phyloP scores from a whole-genome alignment of 2,888 invertebrate genomes.

The Lamellibrachia columna region DNA sequence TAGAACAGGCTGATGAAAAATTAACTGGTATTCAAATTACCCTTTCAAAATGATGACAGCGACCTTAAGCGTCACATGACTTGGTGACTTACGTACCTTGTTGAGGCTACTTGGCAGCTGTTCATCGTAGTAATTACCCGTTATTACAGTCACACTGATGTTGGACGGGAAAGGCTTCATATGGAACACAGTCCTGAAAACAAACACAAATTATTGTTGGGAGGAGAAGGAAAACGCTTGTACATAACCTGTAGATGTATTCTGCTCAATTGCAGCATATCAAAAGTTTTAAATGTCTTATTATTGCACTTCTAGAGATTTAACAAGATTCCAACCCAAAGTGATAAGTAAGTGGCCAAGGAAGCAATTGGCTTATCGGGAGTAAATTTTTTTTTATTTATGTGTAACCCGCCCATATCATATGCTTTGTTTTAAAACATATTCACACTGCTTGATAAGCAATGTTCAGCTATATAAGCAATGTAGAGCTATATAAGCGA shows the following conservation, averaged over 20 bases:
- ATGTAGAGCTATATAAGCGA: no score
- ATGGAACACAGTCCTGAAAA: conserved; percentile 53
- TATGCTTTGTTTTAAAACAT: no score
- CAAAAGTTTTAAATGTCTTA: background rate
- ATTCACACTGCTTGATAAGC: no score
- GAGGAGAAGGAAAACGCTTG: conserved; percentile 16
- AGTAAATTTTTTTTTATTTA: no score
- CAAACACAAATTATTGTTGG: background rate
- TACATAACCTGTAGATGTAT: background rate
- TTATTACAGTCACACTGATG: conserved; percentile 59
- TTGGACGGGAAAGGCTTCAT: conserved; percentile 56
- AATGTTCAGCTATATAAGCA: no score
- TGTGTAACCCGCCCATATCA: no score
- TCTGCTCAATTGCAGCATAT: background rate
- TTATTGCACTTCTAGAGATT: no score
- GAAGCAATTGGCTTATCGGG: no score
- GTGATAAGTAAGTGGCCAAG: no score
- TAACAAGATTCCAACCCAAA: no score
- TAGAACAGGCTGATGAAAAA: background rate
- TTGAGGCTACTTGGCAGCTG: conserved; percentile 59
- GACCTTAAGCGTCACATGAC: background rate
- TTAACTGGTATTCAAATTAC: background rate
- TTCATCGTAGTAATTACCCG: conserved; percentile 63
- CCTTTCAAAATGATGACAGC: no score
- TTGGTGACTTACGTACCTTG: conserved; percentile 47